These are phyloP conservation scores for Nixonia krombeini DNA, from an alignment of 1,140 invertebrate genomes.

Conservation along the genomic window DNA sequence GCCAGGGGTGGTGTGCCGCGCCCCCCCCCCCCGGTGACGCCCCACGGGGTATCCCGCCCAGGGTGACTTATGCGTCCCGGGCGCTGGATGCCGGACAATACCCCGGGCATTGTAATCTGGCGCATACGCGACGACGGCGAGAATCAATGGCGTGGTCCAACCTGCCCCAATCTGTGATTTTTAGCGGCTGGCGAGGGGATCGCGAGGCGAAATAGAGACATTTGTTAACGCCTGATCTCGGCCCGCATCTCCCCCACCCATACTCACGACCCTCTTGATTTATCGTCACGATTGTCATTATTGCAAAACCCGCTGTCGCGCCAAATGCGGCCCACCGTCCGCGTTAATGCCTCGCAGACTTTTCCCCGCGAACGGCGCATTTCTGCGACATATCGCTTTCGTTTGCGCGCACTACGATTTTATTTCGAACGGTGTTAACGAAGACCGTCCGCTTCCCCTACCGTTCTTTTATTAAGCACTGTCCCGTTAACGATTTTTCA, in stretches of 20 bases:
- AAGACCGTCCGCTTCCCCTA: no score
- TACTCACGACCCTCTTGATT: conserved; percentile 58
- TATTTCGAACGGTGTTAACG: no score
- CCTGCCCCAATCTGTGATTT: conserved; percentile 47
- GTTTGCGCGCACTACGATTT: not conserved
- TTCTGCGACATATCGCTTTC: not conserved
- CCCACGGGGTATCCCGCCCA: no score
- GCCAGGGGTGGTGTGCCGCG: no score
- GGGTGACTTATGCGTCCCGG: no score
- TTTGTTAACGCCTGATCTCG: conserved; percentile 55
- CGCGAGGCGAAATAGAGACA: conserved; percentile 54
- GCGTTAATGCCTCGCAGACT: conserved; percentile 20
- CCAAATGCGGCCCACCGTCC: conserved; percentile 46
- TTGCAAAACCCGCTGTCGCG: conserved; percentile 52
- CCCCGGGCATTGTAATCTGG: not conserved
- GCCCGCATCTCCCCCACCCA: conserved; percentile 10
- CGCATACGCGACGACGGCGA: not conserved
- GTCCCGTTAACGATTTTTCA: no score
- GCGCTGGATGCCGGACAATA: no score
- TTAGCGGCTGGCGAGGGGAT: conserved; percentile 44
- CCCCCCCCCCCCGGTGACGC: no score
- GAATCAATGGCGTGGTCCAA: conserved; percentile 40
- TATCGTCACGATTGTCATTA: conserved; percentile 64
- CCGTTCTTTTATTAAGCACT: no score
- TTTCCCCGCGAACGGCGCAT: not conserved